Evolutionary conservation across 2,113 vertebrate species (phyloP).

Genomic region (Parotia lawesii): DNA sequence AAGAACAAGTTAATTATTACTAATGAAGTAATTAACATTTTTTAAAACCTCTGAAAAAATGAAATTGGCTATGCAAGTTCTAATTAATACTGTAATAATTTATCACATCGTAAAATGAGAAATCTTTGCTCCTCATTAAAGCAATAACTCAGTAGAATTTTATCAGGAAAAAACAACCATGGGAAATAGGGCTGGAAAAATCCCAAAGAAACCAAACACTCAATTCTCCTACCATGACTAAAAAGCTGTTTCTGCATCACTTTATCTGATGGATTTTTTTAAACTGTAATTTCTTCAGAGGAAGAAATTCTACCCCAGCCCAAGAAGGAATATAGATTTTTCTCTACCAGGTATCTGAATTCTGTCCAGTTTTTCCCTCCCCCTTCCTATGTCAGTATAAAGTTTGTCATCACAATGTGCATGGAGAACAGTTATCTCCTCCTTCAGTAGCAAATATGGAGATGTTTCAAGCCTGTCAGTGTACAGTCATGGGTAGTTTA

Average conservation of each 20-base stretch:
- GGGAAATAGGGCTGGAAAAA: neutral
- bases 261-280: neutral
- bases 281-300: neutral
- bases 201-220: neutral
- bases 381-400: neutral
- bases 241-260: neutral
- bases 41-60: neutral
- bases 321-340: neutral
- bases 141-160: neutral
- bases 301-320: neutral
- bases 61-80: neutral
- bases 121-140: neutral
- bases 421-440: neutral
- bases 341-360: neutral
- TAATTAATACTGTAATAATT: conserved; percentile 28
- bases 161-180: neutral
- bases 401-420: neutral
- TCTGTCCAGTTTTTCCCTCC: neutral
- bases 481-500: neutral
- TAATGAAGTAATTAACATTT: conserved; percentile 7
- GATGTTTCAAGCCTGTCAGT: neutral
- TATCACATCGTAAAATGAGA: neutral
- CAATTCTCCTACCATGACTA: neutral
- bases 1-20: conserved; percentile 3
- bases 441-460: neutral